Base-by-base conservation (phyloP, 1,140 invertebrate species). In the Dinothrombium tinctorium region DNA sequence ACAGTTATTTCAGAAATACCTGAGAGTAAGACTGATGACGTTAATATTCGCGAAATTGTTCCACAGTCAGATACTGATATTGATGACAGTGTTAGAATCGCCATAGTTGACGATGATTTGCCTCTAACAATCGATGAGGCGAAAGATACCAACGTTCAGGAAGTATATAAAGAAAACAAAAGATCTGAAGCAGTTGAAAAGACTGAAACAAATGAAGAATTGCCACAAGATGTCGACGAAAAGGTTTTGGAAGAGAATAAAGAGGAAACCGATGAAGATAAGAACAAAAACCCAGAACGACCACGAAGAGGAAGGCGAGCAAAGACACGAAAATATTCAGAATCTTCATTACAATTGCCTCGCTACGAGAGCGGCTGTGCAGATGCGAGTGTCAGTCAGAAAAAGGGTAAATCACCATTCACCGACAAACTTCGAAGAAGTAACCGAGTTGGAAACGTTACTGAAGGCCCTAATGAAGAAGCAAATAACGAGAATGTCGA, bases 251-350 rank as follows among this genome's bases (percentile, higher is more conserved):
- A 19, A 37, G 5, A 22, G 7, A 15, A 33, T 15, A 33, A 15
- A 9, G 7, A n/a, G 9, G 8, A 24, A 25, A 15, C 36, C 19
- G 23, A 24, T 9, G 35, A 20, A 37, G 36, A 37, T 4, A 15
- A 35, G 12, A 21, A 21, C n/a, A 21, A 35, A 35, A 15, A 35
- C 11, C 17, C 9, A 4, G 46, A 45, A 36, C 35, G 45, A 29
- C 45, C 50, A 15, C 26, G 43, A 37, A 38, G 50, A 25, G 50
- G 50, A 8, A 21, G 48, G 23, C 42, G 44, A 33, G 47, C 48
- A 11, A 51, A 51, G 17, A 51, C 44, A 21, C 41, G 50, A 28
- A 51, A 50, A 37, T 44, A 42, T 40, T 40, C 40, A 11, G 48
- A 51, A 47, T 31, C 42, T 26, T 46, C 28, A 8, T 22, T 41